phyloP scores from a whole-genome alignment of 1,140 invertebrate genomes.

The Trichonephila inaurata region DNA sequence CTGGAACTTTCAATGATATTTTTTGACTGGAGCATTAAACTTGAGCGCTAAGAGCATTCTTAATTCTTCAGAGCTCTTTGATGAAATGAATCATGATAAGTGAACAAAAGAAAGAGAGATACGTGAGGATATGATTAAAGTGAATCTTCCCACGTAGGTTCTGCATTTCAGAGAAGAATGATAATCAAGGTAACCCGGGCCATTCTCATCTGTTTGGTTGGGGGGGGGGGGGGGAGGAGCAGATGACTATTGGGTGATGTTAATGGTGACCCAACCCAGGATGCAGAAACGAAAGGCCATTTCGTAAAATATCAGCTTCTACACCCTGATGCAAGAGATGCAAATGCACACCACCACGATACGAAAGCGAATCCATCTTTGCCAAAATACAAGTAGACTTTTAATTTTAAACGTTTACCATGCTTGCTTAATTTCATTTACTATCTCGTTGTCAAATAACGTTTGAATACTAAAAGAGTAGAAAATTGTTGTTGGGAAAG shows the following conservation, averaged over 20 bases:
- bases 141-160: slow-evolving; percentile 33
- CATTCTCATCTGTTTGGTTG: slow-evolving; percentile 15
- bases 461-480: too few species aligned
- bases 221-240: slow-evolving; percentile 31
- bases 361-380: not conserved
- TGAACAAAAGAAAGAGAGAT: not conserved
- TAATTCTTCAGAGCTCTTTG: too few species aligned
- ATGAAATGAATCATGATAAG: not conserved
- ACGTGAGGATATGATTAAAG: slow-evolving; percentile 7
- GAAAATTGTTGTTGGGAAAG: too few species aligned
- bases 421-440: too few species aligned
- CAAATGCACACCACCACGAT: not conserved
- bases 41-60: too few species aligned
- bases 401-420: too few species aligned
- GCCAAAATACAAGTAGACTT: too few species aligned
- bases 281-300: slow-evolving; percentile 27
- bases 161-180: not conserved
- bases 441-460: too few species aligned
- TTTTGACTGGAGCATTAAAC: too few species aligned
- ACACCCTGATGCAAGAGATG: slow-evolving; percentile 21
- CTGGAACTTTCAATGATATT: too few species aligned
- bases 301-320: slow-evolving; percentile 47
- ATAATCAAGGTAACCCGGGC: slow-evolving; percentile 13
- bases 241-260: slow-evolving; percentile 53
- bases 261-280: slow-evolving; percentile 51